Percentiles rank a stretch among this genome's conserved stretches.
phyloP scores from a whole-genome alignment of 2,113 vertebrate species.

The Mionectes macconnelli region DNA sequence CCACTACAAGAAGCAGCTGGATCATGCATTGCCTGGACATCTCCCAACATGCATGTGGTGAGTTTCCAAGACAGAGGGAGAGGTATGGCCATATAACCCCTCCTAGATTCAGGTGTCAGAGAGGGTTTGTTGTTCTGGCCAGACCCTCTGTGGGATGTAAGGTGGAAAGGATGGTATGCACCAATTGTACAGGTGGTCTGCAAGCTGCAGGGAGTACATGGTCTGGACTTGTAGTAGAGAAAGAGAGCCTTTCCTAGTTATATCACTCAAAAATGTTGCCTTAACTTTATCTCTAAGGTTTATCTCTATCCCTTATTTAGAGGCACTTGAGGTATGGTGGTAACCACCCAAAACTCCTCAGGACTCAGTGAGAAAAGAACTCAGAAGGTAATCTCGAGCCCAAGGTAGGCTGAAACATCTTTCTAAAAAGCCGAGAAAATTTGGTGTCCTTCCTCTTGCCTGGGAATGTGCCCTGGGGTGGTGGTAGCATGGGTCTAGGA shows the following conservation, averaged over 20 bases:
- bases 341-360: not conserved
- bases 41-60: not conserved
- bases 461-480: not conserved
- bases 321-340: not conserved
- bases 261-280: not conserved
- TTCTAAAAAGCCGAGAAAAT: not conserved
- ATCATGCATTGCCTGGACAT: not conserved
- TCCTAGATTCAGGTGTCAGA: not conserved
- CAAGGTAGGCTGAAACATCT: not conserved
- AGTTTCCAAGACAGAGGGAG: not conserved
- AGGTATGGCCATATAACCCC: not conserved
- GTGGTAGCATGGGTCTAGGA: not conserved
- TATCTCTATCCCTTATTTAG: not conserved
- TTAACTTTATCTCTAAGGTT: not conserved
- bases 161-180: not conserved
- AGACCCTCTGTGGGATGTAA: not conserved
- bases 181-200: not conserved
- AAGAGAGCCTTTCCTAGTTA: not conserved
- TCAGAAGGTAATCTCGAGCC: not conserved
- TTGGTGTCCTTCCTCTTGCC: not conserved
- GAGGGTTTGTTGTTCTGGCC: not conserved
- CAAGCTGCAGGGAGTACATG: accelerated
- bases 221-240: not conserved
- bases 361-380: not conserved
- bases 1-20: not conserved